Conservation (phyloP, 1,140 invertebrate species). For the Stratiolaelaps scimitus region DNA sequence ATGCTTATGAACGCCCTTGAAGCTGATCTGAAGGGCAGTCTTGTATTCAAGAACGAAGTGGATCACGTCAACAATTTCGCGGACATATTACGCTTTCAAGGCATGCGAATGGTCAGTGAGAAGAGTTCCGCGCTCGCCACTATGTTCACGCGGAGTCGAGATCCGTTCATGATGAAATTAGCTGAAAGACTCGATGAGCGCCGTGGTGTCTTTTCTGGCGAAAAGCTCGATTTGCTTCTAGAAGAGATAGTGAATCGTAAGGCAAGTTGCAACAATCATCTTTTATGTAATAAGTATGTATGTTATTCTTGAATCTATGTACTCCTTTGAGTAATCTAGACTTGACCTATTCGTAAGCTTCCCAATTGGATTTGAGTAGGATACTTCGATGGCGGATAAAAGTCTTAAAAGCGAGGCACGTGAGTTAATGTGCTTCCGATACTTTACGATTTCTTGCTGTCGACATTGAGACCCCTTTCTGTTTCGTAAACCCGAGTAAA, state of each 20-base stretch:
- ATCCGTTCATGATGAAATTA: background rate
- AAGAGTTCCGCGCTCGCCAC: background rate
- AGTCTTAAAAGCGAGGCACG: too few species aligned
- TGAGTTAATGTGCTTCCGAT: too few species aligned
- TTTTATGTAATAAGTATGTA: too few species aligned
- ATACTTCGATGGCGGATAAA: too few species aligned
- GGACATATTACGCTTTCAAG: background rate
- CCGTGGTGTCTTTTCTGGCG: background rate
- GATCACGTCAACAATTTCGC: conserved; percentile 3
- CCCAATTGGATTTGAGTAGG: too few species aligned
- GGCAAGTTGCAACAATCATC: too few species aligned
- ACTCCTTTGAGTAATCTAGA: too few species aligned
- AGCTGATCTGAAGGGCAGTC: conserved; percentile 18
- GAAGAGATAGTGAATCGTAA: background rate
- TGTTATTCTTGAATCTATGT: too few species aligned
- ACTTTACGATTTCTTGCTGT: too few species aligned
- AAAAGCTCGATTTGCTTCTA: background rate
- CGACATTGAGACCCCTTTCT: too few species aligned
- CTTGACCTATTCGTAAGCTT: too few species aligned
- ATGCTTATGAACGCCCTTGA: background rate
- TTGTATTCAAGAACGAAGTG: conserved; percentile 15
- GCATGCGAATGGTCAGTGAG: background rate
- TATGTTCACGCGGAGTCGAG: background rate
- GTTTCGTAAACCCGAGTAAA: too few species aligned
- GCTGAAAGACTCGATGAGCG: background rate